A percentile compares a stretch with the other conserved stretches of the same genome.
These are phyloP conservation scores for Meda fulgida DNA, from an alignment of 2,797 vertebrate species.

Conservation along the genomic window DNA sequence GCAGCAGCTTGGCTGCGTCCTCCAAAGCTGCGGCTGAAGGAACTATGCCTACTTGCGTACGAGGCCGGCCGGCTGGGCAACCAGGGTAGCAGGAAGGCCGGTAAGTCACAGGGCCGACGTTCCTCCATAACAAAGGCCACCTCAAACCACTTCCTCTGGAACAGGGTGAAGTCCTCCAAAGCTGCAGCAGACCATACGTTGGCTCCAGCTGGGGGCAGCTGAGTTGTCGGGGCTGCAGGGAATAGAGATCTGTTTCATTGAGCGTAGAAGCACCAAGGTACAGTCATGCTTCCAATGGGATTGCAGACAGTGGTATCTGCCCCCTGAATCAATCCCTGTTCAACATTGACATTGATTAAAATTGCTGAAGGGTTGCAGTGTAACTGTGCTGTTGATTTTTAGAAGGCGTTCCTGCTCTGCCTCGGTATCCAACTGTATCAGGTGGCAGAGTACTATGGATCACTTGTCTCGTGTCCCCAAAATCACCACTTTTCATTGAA, in stretches of 20 bases:
- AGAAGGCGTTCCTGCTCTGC: neutral
- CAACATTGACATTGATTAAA: neutral
- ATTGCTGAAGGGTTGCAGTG: neutral
- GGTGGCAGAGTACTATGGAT: neutral
- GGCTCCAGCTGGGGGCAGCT: conserved; percentile 75
- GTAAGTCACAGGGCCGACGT: conserved; percentile 90
- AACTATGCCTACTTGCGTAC: conserved; percentile 99
- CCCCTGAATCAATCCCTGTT: neutral
- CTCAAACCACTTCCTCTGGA: conserved; percentile 99
- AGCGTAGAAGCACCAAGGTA: neutral
- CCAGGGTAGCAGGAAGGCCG: conserved; percentile 93
- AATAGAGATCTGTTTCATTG: conserved; percentile 4
- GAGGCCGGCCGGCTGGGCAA: conserved; percentile 96
- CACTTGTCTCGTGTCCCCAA: neutral
- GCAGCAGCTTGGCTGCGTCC: conserved; percentile 98
- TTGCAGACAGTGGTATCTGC: neutral
- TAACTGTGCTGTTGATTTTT: neutral
- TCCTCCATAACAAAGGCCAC: conserved; percentile 95
- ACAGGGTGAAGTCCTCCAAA: conserved; percentile 90
- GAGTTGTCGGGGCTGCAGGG: conserved; percentile 64
- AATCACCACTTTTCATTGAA: neutral
- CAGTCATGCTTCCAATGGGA: neutral
- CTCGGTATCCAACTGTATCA: neutral
- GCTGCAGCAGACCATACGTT: conserved; percentile 84
- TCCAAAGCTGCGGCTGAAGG: conserved; percentile 99